Conservation (phyloP, 2,888 invertebrate species). For the Tinea trinotella region DNA sequence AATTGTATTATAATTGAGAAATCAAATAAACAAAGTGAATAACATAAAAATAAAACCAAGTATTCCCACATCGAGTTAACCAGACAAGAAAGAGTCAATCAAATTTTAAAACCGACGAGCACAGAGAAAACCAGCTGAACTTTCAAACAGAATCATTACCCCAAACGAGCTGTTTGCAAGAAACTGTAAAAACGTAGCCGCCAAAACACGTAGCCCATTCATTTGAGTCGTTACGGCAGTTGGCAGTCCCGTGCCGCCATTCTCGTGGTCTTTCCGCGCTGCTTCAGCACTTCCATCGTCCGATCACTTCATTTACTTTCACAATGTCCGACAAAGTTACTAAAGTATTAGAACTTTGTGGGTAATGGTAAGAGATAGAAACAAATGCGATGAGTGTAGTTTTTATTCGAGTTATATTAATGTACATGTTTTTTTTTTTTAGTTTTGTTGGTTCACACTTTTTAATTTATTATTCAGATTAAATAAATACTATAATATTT, state of each 20-base stretch:
- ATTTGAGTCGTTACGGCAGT: slow-evolving; percentile 43
- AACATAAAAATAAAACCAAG: not conserved
- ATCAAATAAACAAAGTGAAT: not conserved
- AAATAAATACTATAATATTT: too few relatives aligned
- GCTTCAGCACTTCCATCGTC: slow-evolving; percentile 13
- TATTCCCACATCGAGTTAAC: not conserved
- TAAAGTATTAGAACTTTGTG: slow-evolving; percentile 8
- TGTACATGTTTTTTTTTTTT: too few relatives aligned
- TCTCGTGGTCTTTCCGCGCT: not conserved
- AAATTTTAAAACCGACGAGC: not conserved
- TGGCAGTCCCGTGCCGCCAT: slow-evolving; percentile 6
- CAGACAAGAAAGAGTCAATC: slow-evolving; percentile 2
- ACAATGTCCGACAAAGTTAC: slow-evolving; percentile 13
- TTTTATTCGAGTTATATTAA: too few relatives aligned
- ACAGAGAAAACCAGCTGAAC: slow-evolving; percentile 13
- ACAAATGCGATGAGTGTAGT: not conserved
- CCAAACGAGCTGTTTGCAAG: slow-evolving; percentile 20
- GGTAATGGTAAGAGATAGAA: not conserved
- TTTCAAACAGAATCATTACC: slow-evolving; percentile 18
- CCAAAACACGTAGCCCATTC: slow-evolving; percentile 66
- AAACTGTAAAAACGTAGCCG: slow-evolving; percentile 51
- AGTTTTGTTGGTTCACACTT: too few relatives aligned
- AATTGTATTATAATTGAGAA: too few relatives aligned
- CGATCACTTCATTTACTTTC: slow-evolving; percentile 17
- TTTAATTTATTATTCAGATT: too few relatives aligned